phyloP scores from a whole-genome alignment of 2,113 vertebrate species.

The Motacilla tschutschensis region DNA sequence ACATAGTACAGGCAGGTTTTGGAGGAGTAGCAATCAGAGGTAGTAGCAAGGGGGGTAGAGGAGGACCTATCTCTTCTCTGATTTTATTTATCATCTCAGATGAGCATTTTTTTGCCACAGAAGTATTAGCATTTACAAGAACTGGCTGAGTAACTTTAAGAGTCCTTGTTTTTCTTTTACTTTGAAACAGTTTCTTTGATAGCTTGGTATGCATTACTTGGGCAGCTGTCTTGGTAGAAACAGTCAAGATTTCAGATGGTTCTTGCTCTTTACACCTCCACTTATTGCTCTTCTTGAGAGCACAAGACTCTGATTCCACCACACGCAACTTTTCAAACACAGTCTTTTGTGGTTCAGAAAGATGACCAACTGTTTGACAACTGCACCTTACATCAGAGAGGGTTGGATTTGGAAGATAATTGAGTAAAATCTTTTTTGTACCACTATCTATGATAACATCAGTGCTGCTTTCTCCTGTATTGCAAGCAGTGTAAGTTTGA shows the following conservation, averaged over 20 bases:
- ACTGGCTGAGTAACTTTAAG: background rate
- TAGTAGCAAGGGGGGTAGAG: conserved; percentile 83
- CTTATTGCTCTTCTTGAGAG: background rate
- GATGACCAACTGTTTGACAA: background rate
- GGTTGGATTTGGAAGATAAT: conserved; percentile 28
- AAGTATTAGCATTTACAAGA: conserved; percentile 46
- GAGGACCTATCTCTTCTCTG: conserved; percentile 86
- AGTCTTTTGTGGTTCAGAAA: background rate
- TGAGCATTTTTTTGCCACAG: conserved; percentile 41
- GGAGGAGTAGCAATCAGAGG: conserved; percentile 86
- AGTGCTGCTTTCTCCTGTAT: background rate
- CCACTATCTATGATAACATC: background rate
- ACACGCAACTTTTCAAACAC: background rate
- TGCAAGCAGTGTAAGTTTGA: background rate
- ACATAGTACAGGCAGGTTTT: conserved; percentile 55
- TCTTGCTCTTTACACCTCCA: conserved; percentile 28
- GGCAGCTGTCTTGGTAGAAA: background rate
- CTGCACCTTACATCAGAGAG: background rate
- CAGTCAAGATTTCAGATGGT: background rate
- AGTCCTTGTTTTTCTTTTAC: background rate
- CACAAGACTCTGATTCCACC: conserved; percentile 20
- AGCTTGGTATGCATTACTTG: background rate
- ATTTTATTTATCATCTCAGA: conserved; percentile 75
- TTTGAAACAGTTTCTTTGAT: background rate
- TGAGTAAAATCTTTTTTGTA: background rate